A percentile compares a stretch with the other conserved stretches of the same genome.
Conservation (phyloP, 2,888 invertebrate genomes). For the Aspidapion aeneum region DNA sequence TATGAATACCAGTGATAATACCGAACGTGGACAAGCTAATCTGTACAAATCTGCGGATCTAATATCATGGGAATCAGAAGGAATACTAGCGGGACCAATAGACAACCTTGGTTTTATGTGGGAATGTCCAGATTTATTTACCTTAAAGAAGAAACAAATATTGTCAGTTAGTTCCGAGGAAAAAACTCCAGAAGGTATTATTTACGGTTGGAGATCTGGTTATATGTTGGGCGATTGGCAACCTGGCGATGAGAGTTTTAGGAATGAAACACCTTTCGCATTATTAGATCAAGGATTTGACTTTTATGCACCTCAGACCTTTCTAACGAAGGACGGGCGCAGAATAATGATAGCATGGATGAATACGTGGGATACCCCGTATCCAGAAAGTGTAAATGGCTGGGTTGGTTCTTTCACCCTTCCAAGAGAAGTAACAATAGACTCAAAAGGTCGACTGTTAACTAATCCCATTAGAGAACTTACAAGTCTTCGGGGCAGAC, state of each 20-base stretch:
- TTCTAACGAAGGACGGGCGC: conserved; percentile 37
- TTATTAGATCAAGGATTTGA: conserved; percentile 45
- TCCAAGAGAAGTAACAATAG: conserved; percentile 42
- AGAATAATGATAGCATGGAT: conserved; percentile 49
- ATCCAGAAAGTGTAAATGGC: conserved; percentile 46
- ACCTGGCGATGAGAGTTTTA: conserved; percentile 34
- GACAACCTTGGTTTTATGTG: conserved; percentile 46
- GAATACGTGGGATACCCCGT: conserved; percentile 49
- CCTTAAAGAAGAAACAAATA: conserved; percentile 44
- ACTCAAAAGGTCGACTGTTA: conserved; percentile 32
- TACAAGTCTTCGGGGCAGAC: neutral
- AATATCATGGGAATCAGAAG: conserved; percentile 25
- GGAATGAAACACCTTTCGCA: conserved; percentile 18
- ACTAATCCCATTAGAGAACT: conserved; percentile 20
- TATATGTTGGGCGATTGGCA: conserved; percentile 49
- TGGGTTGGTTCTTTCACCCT: conserved; percentile 50
- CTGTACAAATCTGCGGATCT: conserved; percentile 47
- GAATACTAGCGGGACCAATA: conserved; percentile 17
- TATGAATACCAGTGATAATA: conserved; percentile 35
- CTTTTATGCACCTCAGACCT: conserved; percentile 50
- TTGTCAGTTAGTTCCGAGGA: conserved; percentile 51
- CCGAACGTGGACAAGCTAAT: conserved; percentile 44
- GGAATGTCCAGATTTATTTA: conserved; percentile 54
- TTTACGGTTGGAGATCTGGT: conserved; percentile 36
- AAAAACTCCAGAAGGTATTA: conserved; percentile 42